phyloP scores from a whole-genome alignment of 2,888 invertebrate genomes.

The Phortica magna region DNA sequence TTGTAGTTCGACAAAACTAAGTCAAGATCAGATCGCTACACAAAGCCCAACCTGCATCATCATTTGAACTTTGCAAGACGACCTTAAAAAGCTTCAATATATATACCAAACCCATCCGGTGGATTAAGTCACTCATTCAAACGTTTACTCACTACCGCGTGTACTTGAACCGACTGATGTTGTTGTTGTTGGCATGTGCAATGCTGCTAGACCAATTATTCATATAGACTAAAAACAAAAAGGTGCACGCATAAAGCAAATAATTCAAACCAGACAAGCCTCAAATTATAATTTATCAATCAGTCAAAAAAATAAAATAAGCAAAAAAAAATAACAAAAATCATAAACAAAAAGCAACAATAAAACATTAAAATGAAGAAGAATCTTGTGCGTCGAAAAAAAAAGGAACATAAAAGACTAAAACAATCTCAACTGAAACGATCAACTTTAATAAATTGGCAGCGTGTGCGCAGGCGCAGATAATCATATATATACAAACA shows the following conservation, averaged over 20 bases:
- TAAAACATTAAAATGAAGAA: not conserved
- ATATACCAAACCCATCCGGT: not conserved
- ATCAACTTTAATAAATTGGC: conserved; percentile 57
- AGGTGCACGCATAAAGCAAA: conserved; percentile 1
- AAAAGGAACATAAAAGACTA: not conserved
- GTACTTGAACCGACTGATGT: conserved; percentile 14
- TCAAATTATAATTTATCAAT: conserved; percentile 17
- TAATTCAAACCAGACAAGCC: conserved; percentile 9
- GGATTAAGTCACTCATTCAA: not conserved
- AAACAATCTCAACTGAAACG: not conserved
- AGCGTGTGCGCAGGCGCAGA: conserved; percentile 65
- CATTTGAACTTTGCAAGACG: too few species aligned
- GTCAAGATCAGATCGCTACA: too few species aligned
- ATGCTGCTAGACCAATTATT: not conserved
- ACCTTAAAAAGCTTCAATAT: not conserved
- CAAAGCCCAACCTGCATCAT: too few species aligned
- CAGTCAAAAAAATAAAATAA: not conserved
- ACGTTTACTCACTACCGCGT: not conserved
- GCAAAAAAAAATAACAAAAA: not conserved
- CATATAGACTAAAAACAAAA: not conserved
- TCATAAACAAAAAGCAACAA: not conserved
- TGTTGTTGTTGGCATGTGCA: not conserved
- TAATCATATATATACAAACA: conserved; percentile 65
- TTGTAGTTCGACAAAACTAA: too few species aligned
- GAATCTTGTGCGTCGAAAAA: not conserved